A percentile compares a stretch with the other conserved stretches of the same genome.
Evolutionary conservation across 2,113 vertebrate species (phyloP).

Genomic region (Cromileptes altivelis): DNA sequence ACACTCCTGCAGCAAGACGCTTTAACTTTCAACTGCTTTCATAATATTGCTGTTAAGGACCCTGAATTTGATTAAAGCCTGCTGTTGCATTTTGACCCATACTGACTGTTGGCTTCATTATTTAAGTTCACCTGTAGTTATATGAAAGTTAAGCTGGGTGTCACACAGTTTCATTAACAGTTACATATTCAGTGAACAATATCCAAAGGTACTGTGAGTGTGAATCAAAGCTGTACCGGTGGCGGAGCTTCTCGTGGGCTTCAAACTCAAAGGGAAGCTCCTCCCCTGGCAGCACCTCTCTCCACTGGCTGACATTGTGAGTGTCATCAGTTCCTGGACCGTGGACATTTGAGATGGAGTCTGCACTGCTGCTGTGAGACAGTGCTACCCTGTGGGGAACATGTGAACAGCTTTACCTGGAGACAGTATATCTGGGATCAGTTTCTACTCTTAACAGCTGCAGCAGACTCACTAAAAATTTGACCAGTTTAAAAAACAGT

Average conservation of each 20-base stretch:
- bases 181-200: background rate
- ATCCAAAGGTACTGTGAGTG: background rate
- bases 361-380: slow-evolving; percentile 96
- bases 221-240: slow-evolving; percentile 86
- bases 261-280: slow-evolving; percentile 98
- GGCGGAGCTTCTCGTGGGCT: slow-evolving; percentile 94
- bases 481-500: too few species aligned
- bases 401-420: background rate
- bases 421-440: background rate
- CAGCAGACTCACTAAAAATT: too few species aligned
- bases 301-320: slow-evolving; percentile 95
- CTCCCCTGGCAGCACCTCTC: slow-evolving; percentile 93
- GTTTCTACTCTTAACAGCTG: background rate
- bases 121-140: too few species aligned
- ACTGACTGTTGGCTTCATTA: too few species aligned
- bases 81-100: too few species aligned
- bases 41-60: too few species aligned
- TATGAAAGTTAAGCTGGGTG: too few species aligned
- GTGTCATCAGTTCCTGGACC: slow-evolving; percentile 88
- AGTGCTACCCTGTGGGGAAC: slow-evolving; percentile 90
- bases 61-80: too few species aligned
- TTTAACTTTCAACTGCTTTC: too few species aligned
- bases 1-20: too few species aligned
- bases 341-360: slow-evolving; percentile 89
- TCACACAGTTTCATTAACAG: background rate